Evolutionary conservation across 2,113 vertebrate genomes (phyloP).

Genomic region (Shinisaurus crocodilurus): DNA sequence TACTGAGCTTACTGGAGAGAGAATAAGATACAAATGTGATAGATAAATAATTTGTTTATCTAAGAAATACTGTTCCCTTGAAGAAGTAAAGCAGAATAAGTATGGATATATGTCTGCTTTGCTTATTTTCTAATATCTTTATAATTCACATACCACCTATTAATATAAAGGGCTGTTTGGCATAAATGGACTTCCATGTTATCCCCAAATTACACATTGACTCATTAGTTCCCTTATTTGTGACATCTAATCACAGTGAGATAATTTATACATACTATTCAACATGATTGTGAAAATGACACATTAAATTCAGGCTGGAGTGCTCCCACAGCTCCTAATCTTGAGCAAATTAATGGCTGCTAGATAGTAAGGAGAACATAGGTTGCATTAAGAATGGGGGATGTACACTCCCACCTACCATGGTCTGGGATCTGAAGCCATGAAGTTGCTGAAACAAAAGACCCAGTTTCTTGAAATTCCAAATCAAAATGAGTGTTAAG

Average conservation of each 20-base stretch:
- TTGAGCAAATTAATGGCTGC: not conserved
- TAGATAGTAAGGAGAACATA: not conserved
- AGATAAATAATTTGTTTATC: not conserved
- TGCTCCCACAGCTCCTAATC: not conserved
- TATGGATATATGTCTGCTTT: not conserved
- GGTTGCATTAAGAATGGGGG: not conserved
- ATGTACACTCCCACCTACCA: not conserved
- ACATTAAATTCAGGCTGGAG: not conserved
- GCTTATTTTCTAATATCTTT: not conserved
- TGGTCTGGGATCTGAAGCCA: not conserved
- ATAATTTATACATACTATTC: not conserved
- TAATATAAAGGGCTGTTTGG: not conserved
- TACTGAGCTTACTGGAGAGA: not conserved
- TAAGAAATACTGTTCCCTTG: not conserved
- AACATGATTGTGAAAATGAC: not conserved
- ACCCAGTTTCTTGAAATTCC: not conserved
- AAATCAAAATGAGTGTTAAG: not conserved
- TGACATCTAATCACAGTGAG: not conserved
- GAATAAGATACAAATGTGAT: not conserved
- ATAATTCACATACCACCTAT: too few relatives aligned
- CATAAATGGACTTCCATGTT: not conserved
- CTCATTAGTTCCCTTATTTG: not conserved
- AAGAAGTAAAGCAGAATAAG: not conserved
- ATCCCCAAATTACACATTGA: not conserved
- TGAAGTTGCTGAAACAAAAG: not conserved